These are phyloP conservation scores for Dryobates pubescens DNA, from an alignment of 2,797 vertebrate species.

Conservation along the genomic window DNA sequence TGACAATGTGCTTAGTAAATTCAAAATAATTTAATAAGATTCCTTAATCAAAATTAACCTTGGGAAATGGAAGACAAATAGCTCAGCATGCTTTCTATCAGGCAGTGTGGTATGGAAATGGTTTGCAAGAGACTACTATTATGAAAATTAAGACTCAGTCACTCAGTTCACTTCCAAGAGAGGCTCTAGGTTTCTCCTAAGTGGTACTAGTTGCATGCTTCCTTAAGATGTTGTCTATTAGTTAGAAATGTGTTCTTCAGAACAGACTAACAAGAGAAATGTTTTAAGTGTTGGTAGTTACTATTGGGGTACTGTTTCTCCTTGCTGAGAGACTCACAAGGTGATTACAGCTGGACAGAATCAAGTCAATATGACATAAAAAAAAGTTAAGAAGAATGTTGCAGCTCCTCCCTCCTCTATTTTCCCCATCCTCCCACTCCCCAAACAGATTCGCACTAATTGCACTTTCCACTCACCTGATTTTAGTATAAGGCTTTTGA, in stretches of 20 bases:
- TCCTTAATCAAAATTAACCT: slow-evolving; percentile 21
- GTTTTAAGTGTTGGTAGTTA: background rate
- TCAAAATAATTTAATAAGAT: background rate
- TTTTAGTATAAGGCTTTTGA: slow-evolving; percentile 46
- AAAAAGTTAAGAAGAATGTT: background rate
- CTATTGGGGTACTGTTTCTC: background rate
- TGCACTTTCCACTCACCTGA: background rate
- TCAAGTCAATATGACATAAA: background rate
- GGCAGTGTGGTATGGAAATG: background rate
- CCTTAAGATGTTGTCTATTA: background rate
- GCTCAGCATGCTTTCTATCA: background rate
- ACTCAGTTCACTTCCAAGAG: background rate
- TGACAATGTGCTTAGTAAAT: background rate
- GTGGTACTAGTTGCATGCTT: background rate
- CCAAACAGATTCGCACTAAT: background rate
- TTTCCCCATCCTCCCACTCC: background rate
- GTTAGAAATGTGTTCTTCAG: background rate
- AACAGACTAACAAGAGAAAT: background rate
- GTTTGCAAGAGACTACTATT: background rate
- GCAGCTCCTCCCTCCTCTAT: background rate
- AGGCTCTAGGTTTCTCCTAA: background rate
- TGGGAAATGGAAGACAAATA: background rate
- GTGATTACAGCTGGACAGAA: background rate
- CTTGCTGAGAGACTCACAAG: background rate
- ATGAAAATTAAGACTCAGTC: background rate